Conservation (phyloP, 2,797 vertebrate genomes). For the Acestrorhynchus altus region DNA sequence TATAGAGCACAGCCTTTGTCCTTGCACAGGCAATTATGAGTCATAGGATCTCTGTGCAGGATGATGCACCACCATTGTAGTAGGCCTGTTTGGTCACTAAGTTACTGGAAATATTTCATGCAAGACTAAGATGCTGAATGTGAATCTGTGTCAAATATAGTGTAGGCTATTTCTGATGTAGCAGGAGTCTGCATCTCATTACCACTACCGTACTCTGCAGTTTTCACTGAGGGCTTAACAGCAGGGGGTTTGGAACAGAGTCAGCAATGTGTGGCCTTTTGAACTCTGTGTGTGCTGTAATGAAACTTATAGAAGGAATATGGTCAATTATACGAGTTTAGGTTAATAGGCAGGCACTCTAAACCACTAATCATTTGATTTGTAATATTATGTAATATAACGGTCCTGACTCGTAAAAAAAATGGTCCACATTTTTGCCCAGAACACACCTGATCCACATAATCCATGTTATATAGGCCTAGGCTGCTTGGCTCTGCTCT, state of each 20-base stretch:
- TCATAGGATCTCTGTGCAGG: constrained; percentile 10
- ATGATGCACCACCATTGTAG: not conserved
- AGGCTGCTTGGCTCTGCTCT: not conserved
- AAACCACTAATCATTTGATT: not conserved
- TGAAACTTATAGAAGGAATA: too few species aligned
- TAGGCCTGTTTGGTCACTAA: not conserved
- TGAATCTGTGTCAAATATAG: not conserved
- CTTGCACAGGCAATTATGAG: constrained; percentile 3
- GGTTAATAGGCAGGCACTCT: not conserved
- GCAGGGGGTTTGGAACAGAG: not conserved
- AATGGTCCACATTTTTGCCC: not conserved
- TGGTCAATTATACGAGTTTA: not conserved
- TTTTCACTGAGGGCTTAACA: not conserved
- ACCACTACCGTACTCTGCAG: not conserved
- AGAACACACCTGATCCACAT: not conserved
- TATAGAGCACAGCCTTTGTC: not conserved
- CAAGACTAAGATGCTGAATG: not conserved
- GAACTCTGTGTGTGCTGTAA: not conserved
- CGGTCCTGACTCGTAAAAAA: not conserved
- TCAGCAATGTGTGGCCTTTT: not conserved
- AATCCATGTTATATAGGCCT: not conserved
- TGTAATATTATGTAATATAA: not conserved
- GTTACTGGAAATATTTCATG: constrained; percentile 7
- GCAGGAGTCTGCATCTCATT: not conserved
- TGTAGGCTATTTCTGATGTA: not conserved